A percentile compares a stretch with the other conserved stretches of the same genome.
Evolutionary conservation across 2,113 vertebrate genomes (phyloP).

Genomic region (pig (Sus scrofa)): T2T-Sscrofa CM000812.6:249845501-249846000

Average conservation of each 20-base stretch:
- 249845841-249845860: neutral
- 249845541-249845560: neutral
- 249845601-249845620: neutral
- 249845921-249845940: neutral
- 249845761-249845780: constrained; percentile 48
- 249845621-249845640: neutral
- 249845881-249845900: neutral
- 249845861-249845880: neutral
- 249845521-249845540: constrained; percentile 12
- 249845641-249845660: neutral
- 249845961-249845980: neutral
- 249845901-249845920: neutral
- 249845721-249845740: constrained; percentile 30
- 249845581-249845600: neutral
- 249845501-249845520: neutral
- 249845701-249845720: neutral
- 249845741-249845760: constrained; percentile 1
- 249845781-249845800: constrained; percentile 46
- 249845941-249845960: neutral
- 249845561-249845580: neutral
- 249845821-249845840: neutral
- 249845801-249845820: neutral
- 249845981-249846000: neutral
- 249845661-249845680: neutral
- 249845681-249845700: neutral